A percentile compares a stretch with the other conserved stretches of the same genome.
Conservation (phyloP, 2,888 invertebrate species). For the Euplexia lucipara region DNA sequence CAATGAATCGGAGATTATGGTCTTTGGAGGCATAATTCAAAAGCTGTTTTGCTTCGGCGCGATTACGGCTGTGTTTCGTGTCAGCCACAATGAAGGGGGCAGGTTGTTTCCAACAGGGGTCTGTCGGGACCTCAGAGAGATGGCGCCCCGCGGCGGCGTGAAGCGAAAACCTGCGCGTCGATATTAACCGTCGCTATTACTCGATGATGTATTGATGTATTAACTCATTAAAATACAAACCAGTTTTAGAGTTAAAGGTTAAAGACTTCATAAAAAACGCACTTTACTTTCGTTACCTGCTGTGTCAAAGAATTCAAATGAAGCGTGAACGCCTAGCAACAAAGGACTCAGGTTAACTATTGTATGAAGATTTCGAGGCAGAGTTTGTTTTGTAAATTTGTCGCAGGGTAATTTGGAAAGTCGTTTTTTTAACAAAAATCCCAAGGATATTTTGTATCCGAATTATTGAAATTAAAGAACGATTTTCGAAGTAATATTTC, state of each 20-base stretch:
- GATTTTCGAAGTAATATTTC: too few species aligned
- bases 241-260: constrained; percentile 85
- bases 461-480: too few species aligned
- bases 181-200: constrained; percentile 80
- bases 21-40: constrained; percentile 72
- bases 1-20: constrained; percentile 63
- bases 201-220: constrained; percentile 87
- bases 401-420: not conserved
- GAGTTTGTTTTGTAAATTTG: constrained; percentile 61
- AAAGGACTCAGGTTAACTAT: constrained; percentile 73
- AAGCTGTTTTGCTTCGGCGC: constrained; percentile 71
- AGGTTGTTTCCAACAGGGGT: constrained; percentile 78
- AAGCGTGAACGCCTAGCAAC: constrained; percentile 74
- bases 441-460: too few species aligned
- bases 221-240: constrained; percentile 88
- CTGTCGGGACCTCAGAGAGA: constrained; percentile 79
- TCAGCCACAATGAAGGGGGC: constrained; percentile 77
- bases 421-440: too few species aligned
- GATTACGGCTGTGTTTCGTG: constrained; percentile 74
- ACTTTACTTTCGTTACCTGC: constrained; percentile 81
- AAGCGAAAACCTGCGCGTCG: constrained; percentile 82
- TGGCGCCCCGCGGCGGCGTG: constrained; percentile 82
- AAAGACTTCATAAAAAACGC: constrained; percentile 85
- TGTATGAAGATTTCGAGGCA: constrained; percentile 66
- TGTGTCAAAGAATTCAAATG: constrained; percentile 81